Conservation (phyloP, 2,113 vertebrate genomes). For the Epinephelus lanceolatus region DNA sequence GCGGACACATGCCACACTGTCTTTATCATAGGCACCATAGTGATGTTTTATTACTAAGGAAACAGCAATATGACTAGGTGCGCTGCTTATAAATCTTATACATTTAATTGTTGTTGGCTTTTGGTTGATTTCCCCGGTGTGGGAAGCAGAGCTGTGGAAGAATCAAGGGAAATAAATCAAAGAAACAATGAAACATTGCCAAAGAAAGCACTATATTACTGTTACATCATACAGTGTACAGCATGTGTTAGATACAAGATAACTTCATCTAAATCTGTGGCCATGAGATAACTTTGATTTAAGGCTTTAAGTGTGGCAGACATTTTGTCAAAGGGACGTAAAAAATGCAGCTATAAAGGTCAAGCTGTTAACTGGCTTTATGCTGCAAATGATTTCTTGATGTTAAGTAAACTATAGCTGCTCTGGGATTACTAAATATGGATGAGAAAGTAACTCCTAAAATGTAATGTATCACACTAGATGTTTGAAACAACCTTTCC, state of each 20-base stretch:
- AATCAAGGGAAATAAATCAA: constrained; percentile 73
- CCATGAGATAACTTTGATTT: constrained; percentile 27
- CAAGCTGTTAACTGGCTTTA: constrained; percentile 57
- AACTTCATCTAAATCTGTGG: constrained; percentile 24
- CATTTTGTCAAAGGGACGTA: constrained; percentile 44
- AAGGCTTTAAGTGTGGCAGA: constrained; percentile 31
- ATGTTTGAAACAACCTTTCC: constrained; percentile 27
- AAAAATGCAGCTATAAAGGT: constrained; percentile 56
- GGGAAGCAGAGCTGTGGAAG: constrained; percentile 28
- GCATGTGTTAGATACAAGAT: constrained; percentile 22
- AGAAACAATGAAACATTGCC: constrained; percentile 43
- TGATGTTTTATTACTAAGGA: constrained; percentile 59
- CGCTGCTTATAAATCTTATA: constrained; percentile 70
- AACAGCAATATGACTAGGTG: constrained; percentile 48
- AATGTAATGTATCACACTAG: neutral
- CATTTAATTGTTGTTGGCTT: constrained; percentile 74
- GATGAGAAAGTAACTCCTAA: constrained; percentile 23
- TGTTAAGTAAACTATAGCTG: constrained; percentile 50
- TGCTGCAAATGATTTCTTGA: constrained; percentile 51
- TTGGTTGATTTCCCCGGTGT: constrained; percentile 71
- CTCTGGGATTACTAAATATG: constrained; percentile 34
- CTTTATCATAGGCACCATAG: constrained; percentile 47
- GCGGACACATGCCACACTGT: constrained; percentile 19
- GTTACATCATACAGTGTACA: constrained; percentile 27
- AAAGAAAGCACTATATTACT: constrained; percentile 38